Percentiles rank a stretch among this genome's conserved stretches.
These are phyloP conservation scores for Argynnis bischoffii DNA, from an alignment of 2,888 invertebrate genomes.

Conservation along the genomic window DNA sequence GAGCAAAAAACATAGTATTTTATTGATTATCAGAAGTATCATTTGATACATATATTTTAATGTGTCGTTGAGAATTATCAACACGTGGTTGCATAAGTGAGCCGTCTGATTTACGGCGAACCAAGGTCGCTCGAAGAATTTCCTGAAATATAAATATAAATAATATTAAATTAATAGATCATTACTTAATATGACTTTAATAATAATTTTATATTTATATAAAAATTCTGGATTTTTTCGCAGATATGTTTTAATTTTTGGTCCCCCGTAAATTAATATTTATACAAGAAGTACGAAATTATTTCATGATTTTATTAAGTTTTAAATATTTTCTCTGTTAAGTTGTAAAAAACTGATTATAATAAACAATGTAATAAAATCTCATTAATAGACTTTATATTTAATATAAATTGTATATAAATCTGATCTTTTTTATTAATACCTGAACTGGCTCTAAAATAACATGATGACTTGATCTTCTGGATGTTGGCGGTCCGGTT, in stretches of 20 bases:
- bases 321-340: too few species aligned
- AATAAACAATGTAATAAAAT: too few species aligned
- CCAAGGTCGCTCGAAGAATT: slow-evolving; percentile 64
- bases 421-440: slow-evolving; percentile 10
- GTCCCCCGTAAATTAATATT: too few species aligned
- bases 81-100: slow-evolving; percentile 64
- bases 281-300: too few species aligned
- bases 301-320: too few species aligned
- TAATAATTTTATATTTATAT: not conserved
- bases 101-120: slow-evolving; percentile 74
- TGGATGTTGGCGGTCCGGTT: slow-evolving; percentile 70
- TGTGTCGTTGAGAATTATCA: slow-evolving; percentile 59
- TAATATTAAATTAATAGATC: not conserved
- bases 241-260: too few species aligned
- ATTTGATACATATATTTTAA: slow-evolving; percentile 71
- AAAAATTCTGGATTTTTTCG: too few species aligned
- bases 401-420: too few species aligned
- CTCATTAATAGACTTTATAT: too few species aligned
- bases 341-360: too few species aligned
- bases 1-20: not conserved
- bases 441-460: slow-evolving; percentile 70
- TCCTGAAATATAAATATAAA: slow-evolving; percentile 56
- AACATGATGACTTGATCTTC: slow-evolving; percentile 74
- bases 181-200: not conserved
- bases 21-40: slow-evolving; percentile 41